Conservation (phyloP, 2,888 invertebrate genomes). For the Coremacera marginata region DNA sequence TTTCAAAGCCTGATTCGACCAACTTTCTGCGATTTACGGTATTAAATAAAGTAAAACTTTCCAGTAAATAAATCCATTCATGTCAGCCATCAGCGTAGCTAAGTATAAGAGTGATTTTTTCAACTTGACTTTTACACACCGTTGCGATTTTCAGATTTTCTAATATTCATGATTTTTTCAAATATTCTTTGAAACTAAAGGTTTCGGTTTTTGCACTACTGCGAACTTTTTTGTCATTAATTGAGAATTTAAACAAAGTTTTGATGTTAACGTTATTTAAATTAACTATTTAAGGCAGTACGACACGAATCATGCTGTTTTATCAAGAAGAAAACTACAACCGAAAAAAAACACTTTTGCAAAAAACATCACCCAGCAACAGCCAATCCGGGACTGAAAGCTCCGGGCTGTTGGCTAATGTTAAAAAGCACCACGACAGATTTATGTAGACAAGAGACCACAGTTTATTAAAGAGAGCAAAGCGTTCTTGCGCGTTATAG, state of each 20-base stretch:
- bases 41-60: too few relatives aligned
- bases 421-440: conserved; percentile 48
- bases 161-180: too few relatives aligned
- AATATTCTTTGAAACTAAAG: too few relatives aligned
- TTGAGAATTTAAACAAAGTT: too few relatives aligned
- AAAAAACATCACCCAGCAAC: conserved; percentile 63
- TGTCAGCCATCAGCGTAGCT: too few relatives aligned
- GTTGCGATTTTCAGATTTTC: not conserved
- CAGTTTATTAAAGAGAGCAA: not conserved
- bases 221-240: too few relatives aligned
- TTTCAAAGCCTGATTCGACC: too few relatives aligned
- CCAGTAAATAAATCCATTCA: too few relatives aligned
- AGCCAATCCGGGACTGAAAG: conserved; percentile 69
- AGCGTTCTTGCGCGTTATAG: conserved; percentile 5
- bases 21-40: too few relatives aligned
- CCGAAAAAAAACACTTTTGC: conserved; percentile 12
- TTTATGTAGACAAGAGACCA: not conserved
- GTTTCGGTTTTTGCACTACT: too few relatives aligned
- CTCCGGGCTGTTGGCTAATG: conserved; percentile 58
- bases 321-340: not conserved
- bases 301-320: conserved; percentile 1
- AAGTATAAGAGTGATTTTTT: not conserved
- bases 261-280: too few relatives aligned
- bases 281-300: not conserved
- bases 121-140: not conserved